Percentiles rank a stretch among this genome's conserved stretches.
phyloP scores from a whole-genome alignment of 1,140 invertebrate species.

The Andricus grossulariae region DNA sequence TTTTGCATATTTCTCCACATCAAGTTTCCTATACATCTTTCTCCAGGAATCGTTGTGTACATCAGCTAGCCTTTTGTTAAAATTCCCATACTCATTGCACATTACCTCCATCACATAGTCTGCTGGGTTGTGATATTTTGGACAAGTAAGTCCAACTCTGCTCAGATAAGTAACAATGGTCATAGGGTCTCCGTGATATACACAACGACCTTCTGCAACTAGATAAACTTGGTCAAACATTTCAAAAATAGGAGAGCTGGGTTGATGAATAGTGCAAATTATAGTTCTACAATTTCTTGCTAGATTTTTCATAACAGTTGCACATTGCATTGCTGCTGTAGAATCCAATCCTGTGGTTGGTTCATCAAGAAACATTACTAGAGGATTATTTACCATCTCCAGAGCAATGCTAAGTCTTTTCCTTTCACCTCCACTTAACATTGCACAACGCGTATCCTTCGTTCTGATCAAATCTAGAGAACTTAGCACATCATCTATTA shows the following conservation, averaged over 20 bases:
- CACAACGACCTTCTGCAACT: constrained; percentile 87
- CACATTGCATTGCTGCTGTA: constrained; percentile 87
- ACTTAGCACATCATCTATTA: constrained; percentile 84
- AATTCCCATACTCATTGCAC: constrained; percentile 89
- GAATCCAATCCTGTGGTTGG: constrained; percentile 93
- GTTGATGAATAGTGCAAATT: constrained; percentile 89
- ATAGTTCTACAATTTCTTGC: constrained; percentile 83
- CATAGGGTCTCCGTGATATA: constrained; percentile 86
- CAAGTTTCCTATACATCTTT: background rate
- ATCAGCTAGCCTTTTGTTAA: constrained; percentile 80
- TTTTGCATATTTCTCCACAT: background rate
- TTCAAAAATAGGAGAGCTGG: constrained; percentile 88
- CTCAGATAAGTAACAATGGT: constrained; percentile 87
- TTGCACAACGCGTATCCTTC: constrained; percentile 85
- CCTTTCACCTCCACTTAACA: constrained; percentile 91
- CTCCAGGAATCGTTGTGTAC: background rate
- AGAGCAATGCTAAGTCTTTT: constrained; percentile 93
- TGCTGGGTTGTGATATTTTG: constrained; percentile 94
- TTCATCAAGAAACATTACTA: constrained; percentile 88
- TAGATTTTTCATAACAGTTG: constrained; percentile 82
- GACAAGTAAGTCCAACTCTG: constrained; percentile 86
- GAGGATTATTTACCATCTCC: constrained; percentile 94
- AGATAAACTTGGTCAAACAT: constrained; percentile 93
- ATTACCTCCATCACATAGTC: constrained; percentile 93
- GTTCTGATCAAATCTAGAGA: constrained; percentile 82